phyloP scores from a whole-genome alignment of 2,113 vertebrate species.

The human (Homo sapiens) region GRCh38 chr11:92622501-92623000 shows the following conservation, averaged over 20 bases:
- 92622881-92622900: neutral
- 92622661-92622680: conserved; percentile 47
- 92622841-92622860: neutral
- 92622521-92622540: neutral
- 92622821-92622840: neutral
- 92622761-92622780: conserved; percentile 4
- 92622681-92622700: neutral
- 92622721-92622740: neutral
- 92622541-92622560: neutral
- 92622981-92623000: conserved; percentile 10
- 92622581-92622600: neutral
- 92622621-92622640: neutral
- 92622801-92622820: conserved; percentile 57
- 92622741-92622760: neutral
- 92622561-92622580: conserved; percentile 3
- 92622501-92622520: neutral
- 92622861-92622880: neutral
- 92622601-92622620: neutral
- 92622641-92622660: conserved; percentile 29
- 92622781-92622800: conserved; percentile 53
- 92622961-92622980: neutral
- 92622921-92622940: neutral
- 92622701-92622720: neutral
- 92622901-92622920: conserved; percentile 6
- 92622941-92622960: neutral